A percentile compares a stretch with the other conserved stretches of the same genome.
phyloP scores from a whole-genome alignment of 2,888 invertebrate genomes.

The Macrophya annulata region DNA sequence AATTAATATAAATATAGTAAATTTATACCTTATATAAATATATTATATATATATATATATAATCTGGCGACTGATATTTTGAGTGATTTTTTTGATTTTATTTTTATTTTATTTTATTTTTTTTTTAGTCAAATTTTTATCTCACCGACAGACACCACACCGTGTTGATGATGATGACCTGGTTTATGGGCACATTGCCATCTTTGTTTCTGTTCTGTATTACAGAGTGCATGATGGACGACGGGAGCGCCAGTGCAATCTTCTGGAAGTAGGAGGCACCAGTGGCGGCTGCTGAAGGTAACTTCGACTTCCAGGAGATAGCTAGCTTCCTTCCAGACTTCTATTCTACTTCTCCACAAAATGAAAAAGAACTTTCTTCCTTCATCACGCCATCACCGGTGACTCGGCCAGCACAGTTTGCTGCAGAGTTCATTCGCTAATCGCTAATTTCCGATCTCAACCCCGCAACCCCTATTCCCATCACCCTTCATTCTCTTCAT shows the following conservation, averaged over 20 bases:
- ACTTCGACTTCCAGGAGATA: constrained; percentile 83
- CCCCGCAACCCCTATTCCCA: constrained; percentile 4
- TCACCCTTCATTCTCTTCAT: neutral
- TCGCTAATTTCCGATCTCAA: constrained; percentile 73
- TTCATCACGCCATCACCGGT: constrained; percentile 76
- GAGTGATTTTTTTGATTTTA: constrained; percentile 22
- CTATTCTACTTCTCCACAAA: constrained; percentile 73
- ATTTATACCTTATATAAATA: constrained; percentile 7
- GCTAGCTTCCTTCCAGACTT: constrained; percentile 81
- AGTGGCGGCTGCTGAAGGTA: constrained; percentile 81
- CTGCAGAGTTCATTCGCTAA: constrained; percentile 77
- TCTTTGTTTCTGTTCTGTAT: constrained; percentile 83
- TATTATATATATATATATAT: neutral
- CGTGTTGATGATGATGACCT: constrained; percentile 56
- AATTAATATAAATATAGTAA: neutral
- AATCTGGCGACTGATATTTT: constrained; percentile 2
- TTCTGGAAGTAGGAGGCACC: constrained; percentile 84
- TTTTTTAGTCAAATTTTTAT: constrained; percentile 11
- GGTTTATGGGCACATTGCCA: constrained; percentile 78
- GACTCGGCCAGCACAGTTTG: constrained; percentile 77
- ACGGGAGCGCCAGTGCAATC: constrained; percentile 82
- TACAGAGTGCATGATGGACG: constrained; percentile 83
- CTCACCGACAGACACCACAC: constrained; percentile 48
- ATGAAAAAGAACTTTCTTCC: constrained; percentile 68
- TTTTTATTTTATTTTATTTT: neutral